These are phyloP conservation scores for Psococerastis gibbosa DNA, from an alignment of 2,888 invertebrate species.

Conservation along the genomic window DNA sequence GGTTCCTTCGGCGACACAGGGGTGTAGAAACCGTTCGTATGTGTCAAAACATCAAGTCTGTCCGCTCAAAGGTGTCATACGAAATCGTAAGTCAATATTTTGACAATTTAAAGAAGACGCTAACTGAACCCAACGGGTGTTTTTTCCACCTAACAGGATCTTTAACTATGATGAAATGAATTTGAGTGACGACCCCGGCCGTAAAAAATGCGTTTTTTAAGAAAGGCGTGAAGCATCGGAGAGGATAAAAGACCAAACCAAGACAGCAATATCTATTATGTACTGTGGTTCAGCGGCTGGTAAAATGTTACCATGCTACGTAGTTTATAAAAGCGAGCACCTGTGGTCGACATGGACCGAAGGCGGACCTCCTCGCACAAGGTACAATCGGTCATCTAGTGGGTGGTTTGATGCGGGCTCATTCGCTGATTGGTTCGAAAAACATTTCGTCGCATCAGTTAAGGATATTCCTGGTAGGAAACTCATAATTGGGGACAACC, in stretches of 20 bases:
- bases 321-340: constrained; percentile 21
- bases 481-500: constrained; percentile 24
- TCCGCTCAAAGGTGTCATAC: not conserved
- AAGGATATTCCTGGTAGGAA: constrained; percentile 20
- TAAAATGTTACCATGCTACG: constrained; percentile 22
- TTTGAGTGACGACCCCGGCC: too few species aligned
- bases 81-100: constrained; percentile 15
- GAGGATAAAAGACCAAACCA: constrained; percentile 20
- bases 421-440: constrained; percentile 22
- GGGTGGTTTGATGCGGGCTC: constrained; percentile 22
- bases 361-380: constrained; percentile 18
- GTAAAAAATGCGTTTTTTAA: constrained; percentile 22
- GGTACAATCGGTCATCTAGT: constrained; percentile 17
- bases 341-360: constrained; percentile 20
- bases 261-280: constrained; percentile 22
- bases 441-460: constrained; percentile 16
- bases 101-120: constrained; percentile 16
- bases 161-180: constrained; percentile 24
- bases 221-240: constrained; percentile 22
- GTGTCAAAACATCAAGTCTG: not conserved
- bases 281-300: constrained; percentile 22
- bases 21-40: not conserved
- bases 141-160: constrained; percentile 17
- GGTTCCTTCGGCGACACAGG: not conserved
- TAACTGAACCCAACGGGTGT: too few species aligned